Evolutionary conservation across 2,797 vertebrate species (phyloP).

Genomic region (Ficedula albicollis): DNA sequence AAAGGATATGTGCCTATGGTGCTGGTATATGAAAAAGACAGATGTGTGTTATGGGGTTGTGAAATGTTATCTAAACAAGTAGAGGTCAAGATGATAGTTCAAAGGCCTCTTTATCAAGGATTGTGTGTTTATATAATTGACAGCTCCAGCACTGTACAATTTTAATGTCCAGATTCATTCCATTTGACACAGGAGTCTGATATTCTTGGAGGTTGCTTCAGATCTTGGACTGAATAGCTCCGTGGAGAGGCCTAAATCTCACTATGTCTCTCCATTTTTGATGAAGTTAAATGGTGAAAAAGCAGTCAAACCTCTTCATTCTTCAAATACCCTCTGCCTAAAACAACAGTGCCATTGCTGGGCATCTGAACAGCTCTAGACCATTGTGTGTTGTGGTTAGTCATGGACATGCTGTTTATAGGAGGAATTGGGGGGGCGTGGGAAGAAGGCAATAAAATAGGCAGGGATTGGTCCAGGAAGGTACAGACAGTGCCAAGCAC

Average conservation of each 20-base stretch:
- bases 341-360: accelerated
- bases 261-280: neutral
- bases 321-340: neutral
- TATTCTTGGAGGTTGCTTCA: neutral
- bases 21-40: neutral
- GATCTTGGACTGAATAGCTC: neutral
- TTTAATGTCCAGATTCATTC: neutral
- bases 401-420: neutral
- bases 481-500: neutral
- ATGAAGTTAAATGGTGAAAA: neutral
- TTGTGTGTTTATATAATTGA: neutral
- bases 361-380: neutral
- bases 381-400: neutral
- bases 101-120: neutral
- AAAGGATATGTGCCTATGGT: neutral
- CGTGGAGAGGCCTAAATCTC: neutral
- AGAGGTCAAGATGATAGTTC: neutral
- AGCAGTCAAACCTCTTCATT: neutral
- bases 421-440: accelerated
- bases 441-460: neutral
- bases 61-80: neutral
- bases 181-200: neutral
- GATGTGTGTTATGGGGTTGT: neutral
- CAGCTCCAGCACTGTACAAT: neutral
- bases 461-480: neutral